Evolutionary conservation across 2,113 vertebrate species (phyloP).

Genomic region (Leptobrachium leishanense): DNA sequence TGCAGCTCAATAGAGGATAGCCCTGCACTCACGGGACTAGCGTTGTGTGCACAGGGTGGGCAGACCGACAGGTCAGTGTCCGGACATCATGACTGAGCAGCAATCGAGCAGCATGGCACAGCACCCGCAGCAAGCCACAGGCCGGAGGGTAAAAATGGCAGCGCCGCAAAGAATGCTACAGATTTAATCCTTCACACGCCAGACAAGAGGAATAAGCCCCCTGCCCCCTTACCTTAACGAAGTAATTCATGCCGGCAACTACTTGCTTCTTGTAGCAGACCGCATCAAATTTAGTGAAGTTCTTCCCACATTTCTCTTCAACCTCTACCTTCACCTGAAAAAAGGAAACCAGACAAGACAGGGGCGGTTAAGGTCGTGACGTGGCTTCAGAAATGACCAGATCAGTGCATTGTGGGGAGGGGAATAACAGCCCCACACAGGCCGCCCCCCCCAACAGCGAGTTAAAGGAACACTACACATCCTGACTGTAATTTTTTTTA

Average conservation of each 20-base stretch:
- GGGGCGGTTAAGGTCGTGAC: not conserved
- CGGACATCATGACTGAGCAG: not conserved
- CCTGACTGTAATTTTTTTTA: too few relatives aligned
- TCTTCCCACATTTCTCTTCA: slow-evolving; percentile 57
- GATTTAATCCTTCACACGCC: not conserved
- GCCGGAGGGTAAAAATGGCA: not conserved
- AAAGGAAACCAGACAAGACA: not conserved
- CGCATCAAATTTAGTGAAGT: slow-evolving; percentile 55
- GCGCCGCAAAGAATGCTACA: not conserved
- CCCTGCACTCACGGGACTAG: too few relatives aligned
- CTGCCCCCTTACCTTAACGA: slow-evolving; percentile 75
- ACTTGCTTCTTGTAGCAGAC: slow-evolving; percentile 61
- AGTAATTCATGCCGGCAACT: slow-evolving; percentile 74
- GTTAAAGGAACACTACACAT: too few relatives aligned
- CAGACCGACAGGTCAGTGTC: not conserved
- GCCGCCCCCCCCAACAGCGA: too few relatives aligned
- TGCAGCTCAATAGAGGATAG: too few relatives aligned
- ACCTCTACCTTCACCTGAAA: slow-evolving; percentile 61
- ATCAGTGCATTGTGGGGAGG: too few relatives aligned
- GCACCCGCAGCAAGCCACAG: not conserved
- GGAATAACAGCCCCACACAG: too few relatives aligned
- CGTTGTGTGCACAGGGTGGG: not conserved
- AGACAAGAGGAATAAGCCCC: not conserved
- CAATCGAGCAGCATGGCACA: not conserved
- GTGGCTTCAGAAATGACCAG: too few relatives aligned